Evolutionary conservation across 2,113 vertebrate genomes (phyloP), one percentile per base, ranked within the genome.

Genomic region (Oreotrochilus melanogaster): DNA sequence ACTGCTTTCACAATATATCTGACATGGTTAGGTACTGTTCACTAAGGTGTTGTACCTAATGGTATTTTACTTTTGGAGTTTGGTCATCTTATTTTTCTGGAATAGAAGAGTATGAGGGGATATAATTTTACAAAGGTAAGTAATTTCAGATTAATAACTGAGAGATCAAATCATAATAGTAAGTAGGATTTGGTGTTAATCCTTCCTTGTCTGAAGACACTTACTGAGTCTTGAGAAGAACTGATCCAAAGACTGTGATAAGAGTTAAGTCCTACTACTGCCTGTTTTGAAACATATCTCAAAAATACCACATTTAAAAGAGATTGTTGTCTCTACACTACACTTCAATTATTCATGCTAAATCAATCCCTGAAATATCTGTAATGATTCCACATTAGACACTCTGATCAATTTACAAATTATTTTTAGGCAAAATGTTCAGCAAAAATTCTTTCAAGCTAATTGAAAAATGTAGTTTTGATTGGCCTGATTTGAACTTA

Each of bases 281-380:
- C 66, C 25, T 47, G 14, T 31, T 81, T 88, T 48, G 37, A 94
- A 94, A 73, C 3, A 2, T 9, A 33, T 75, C 75, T 92, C 24
- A 6, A 88, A 95, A 95, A 56, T 43, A 67, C 47, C 79, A 64
- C 69, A 25, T 94, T 96, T 84, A 60, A 94, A 69, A 82, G 88
- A 90, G 48, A 48, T 48, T 84, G 21, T 93, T 88, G 75, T 92
- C 86, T 97, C 92, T 71, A 35, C 45, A 24, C 72, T 94, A 10
- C 21, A 7, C 27, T 94, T 96, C 43, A 96, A 97, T 97, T 92
- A 96, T 96, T 97, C 79, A 96, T 96, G 75, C 3, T 6, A 80
- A 96, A 95, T 96, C 95, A 94, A 90, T 96, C 69, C 95, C 79
- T 96, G 92, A 96, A 95, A 95, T 97, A 96, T 96, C 94, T 78